These are phyloP conservation scores for Melanaphis sacchari DNA, from an alignment of 1,140 invertebrate genomes.

Conservation along the genomic window DNA sequence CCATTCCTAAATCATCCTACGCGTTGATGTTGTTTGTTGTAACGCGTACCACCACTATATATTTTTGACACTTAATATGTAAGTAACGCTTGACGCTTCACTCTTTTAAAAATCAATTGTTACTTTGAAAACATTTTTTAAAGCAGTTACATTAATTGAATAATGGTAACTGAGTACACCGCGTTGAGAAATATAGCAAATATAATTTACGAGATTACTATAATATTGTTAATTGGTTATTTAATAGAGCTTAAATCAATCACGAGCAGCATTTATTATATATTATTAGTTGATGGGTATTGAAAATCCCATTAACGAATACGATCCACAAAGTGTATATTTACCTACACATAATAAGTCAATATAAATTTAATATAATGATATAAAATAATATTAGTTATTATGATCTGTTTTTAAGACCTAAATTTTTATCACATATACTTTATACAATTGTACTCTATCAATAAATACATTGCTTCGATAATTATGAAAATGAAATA, in stretches of 20 bases:
- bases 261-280: neutral
- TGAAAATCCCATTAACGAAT: neutral
- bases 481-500: neutral
- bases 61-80: neutral
- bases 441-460: neutral
- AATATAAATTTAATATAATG: neutral
- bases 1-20: neutral
- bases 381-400: neutral
- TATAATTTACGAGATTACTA: neutral
- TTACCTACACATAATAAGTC: neutral
- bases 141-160: neutral
- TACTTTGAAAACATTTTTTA: neutral
- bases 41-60: neutral
- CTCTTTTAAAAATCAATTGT: neutral
- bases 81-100: neutral
- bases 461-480: neutral
- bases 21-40: neutral
- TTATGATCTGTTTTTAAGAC: constrained; percentile 13
- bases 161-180: neutral
- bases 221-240: neutral
- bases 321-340: neutral
- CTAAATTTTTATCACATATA: neutral
- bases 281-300: neutral
- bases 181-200: neutral
- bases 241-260: constrained; percentile 1